Percentiles rank a stretch among this genome's conserved stretches.
Conservation (phyloP, 2,888 invertebrate species). For the Monopis laevigella region DNA sequence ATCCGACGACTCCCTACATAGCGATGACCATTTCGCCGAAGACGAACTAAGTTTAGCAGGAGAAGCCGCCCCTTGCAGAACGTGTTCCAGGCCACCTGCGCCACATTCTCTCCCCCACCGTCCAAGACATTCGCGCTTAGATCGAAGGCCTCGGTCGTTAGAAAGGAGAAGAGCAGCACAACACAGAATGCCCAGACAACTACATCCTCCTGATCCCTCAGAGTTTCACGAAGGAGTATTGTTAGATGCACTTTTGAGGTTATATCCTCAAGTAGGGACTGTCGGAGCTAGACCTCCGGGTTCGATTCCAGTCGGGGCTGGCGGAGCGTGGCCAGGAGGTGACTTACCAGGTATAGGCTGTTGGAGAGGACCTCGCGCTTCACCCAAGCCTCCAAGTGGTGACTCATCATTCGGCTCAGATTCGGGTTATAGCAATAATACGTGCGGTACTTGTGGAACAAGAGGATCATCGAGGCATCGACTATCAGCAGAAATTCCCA, state of each 20-base stretch:
- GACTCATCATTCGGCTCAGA: slow-evolving; percentile 86
- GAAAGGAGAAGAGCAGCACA: slow-evolving; percentile 58
- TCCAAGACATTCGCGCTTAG: slow-evolving; percentile 67
- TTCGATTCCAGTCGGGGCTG: slow-evolving; percentile 60
- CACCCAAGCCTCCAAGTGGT: slow-evolving; percentile 72
- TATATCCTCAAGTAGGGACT: slow-evolving; percentile 77
- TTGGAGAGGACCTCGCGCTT: slow-evolving; percentile 62
- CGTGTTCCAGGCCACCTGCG: slow-evolving; percentile 58
- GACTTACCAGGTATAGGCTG: slow-evolving; percentile 68
- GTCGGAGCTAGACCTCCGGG: slow-evolving; percentile 64
- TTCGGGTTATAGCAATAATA: slow-evolving; percentile 86
- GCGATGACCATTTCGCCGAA: slow-evolving; percentile 87
- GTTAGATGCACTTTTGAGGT: slow-evolving; percentile 75
- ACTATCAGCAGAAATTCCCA: slow-evolving; percentile 57
- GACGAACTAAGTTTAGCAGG: slow-evolving; percentile 75
- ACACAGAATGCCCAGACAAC: slow-evolving; percentile 55
- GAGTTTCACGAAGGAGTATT: slow-evolving; percentile 85
- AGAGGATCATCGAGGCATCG: slow-evolving; percentile 63
- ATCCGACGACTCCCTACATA: slow-evolving; percentile 69
- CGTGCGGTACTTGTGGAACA: slow-evolving; percentile 75
- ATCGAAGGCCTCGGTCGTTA: slow-evolving; percentile 65
- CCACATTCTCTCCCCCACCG: slow-evolving; percentile 65
- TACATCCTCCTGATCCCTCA: slow-evolving; percentile 76
- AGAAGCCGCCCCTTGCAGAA: slow-evolving; percentile 56
- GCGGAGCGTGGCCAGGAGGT: slow-evolving; percentile 76